phyloP scores from a whole-genome alignment of 2,113 vertebrate genomes.

The Microcebus griseorufus region DNA sequence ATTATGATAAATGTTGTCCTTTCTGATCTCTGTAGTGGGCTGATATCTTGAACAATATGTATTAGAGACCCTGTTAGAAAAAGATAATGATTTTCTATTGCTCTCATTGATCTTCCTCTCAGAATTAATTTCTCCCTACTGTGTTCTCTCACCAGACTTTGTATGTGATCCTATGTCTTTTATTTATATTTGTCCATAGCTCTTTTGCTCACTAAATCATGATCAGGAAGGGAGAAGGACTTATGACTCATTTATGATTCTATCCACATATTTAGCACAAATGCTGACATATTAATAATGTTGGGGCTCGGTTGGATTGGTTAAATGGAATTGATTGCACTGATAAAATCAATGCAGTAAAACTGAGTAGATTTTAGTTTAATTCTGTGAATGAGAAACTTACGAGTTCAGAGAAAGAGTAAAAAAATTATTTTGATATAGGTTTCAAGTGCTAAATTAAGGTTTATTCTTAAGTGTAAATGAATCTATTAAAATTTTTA shows the following conservation, averaged over 20 bases:
- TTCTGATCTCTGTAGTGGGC: conserved; percentile 6
- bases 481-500: neutral
- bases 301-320: neutral
- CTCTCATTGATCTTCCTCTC: neutral
- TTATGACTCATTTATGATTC: neutral
- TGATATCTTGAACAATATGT: conserved; percentile 37
- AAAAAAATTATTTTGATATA: conserved; percentile 19
- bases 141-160: neutral
- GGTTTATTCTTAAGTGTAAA: conserved; percentile 11
- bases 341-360: conserved; percentile 45
- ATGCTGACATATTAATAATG: neutral
- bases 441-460: conserved; percentile 37
- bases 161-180: neutral
- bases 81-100: neutral
- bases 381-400: conserved; percentile 43
- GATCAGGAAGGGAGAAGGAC: neutral
- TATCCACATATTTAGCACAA: neutral
- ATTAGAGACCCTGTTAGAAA: neutral
- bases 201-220: conserved; percentile 1
- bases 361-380: neutral
- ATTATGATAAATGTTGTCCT: conserved; percentile 30
- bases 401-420: neutral
- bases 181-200: neutral
- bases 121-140: conserved; percentile 13
- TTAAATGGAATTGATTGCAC: neutral